Evolutionary conservation across 1,140 invertebrate genomes (phyloP).

Genomic region (Lamellibrachia luymesi): DNA sequence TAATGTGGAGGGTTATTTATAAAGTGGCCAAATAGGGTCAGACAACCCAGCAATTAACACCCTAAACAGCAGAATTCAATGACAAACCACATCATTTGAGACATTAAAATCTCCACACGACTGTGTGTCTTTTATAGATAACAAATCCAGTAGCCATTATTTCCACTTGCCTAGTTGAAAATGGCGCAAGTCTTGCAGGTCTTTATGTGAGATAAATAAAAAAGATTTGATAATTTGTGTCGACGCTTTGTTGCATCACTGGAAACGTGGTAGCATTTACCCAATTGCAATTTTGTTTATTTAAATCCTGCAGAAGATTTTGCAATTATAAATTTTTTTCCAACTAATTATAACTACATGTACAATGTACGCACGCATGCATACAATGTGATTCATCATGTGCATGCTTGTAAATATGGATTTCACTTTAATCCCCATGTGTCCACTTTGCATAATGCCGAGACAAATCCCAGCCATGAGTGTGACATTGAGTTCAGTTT

Average conservation of each 20-base stretch:
- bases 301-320: neutral
- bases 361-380: neutral
- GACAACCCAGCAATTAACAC: neutral
- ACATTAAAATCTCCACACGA: no score
- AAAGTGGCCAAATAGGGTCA: neutral
- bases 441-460: neutral
- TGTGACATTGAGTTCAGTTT: neutral
- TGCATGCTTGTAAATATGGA: neutral
- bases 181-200: neutral
- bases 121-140: no score
- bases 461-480: neutral
- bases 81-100: neutral
- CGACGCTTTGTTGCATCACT: neutral
- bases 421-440: neutral
- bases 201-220: neutral
- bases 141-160: neutral
- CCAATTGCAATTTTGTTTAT: neutral
- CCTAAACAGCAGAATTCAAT: neutral
- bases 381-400: neutral
- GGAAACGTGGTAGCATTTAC: neutral
- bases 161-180: neutral
- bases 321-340: neutral
- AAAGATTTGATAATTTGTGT: no score
- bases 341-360: no score
- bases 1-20: neutral